phyloP scores from a whole-genome alignment of 2,797 vertebrate genomes.

The Pseudochirops cupreus region DNA sequence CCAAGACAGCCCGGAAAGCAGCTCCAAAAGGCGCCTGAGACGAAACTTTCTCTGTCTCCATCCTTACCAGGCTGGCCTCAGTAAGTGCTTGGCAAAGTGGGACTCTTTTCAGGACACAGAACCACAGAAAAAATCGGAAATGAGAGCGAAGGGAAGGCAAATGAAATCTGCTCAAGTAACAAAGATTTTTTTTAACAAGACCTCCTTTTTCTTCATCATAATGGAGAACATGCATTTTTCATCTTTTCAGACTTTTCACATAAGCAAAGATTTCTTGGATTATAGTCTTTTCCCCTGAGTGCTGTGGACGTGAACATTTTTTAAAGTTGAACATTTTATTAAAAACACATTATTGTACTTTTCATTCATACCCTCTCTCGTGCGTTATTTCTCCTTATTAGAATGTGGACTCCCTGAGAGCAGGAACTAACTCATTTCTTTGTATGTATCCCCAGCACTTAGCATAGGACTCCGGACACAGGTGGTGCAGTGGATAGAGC shows the following conservation, averaged over 20 bases:
- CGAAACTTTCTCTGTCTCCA: slow-evolving; percentile 37
- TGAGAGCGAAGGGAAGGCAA: neutral
- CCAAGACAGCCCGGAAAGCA: slow-evolving; percentile 56
- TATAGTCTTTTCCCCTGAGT: neutral
- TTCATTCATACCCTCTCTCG: neutral
- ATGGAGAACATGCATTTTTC: neutral
- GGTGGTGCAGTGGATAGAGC: neutral
- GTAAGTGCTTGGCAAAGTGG: neutral
- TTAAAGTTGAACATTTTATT: neutral
- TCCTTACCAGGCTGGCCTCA: neutral
- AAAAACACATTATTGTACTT: neutral
- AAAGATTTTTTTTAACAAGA: neutral
- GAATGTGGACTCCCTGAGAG: neutral
- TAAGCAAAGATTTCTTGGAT: neutral
- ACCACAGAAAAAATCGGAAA: neutral
- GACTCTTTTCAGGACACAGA: neutral
- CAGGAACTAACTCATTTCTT: neutral
- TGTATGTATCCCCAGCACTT: neutral
- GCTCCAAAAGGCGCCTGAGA: slow-evolving; percentile 64
- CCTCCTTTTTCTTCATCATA: neutral
- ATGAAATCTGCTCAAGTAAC: neutral
- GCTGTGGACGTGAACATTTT: neutral
- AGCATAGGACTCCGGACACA: neutral
- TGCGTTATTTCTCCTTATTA: neutral
- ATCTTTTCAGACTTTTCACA: neutral